Conservation (phyloP, 1,140 invertebrate species). For the Schlechtendalia chinensis region DNA sequence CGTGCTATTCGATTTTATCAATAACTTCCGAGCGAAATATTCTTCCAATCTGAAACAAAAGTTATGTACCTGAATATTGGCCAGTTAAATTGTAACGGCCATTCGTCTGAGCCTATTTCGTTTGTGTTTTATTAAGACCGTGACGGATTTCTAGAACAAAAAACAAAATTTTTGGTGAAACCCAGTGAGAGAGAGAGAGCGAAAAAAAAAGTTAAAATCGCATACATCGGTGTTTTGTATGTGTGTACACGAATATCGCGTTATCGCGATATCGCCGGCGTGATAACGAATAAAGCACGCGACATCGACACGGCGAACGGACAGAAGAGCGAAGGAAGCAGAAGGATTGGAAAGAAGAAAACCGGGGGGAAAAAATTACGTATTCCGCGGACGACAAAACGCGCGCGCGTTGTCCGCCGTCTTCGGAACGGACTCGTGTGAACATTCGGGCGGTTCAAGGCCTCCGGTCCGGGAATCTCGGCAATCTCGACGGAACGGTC, state of each 20-base stretch:
- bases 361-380: conserved; percentile 39
- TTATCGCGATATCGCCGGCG: conserved; percentile 7
- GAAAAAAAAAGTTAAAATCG: conserved; percentile 6
- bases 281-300: background rate
- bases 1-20: too few species aligned
- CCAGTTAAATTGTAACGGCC: too few species aligned
- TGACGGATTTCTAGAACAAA: background rate
- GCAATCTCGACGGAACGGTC: conserved; percentile 33
- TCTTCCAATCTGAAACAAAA: too few species aligned
- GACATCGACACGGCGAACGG: too few species aligned
- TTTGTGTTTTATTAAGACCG: too few species aligned
- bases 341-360: too few species aligned
- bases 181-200: too few species aligned
- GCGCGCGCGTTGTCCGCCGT: conserved; percentile 30
- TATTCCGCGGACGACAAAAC: conserved; percentile 37
- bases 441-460: conserved; percentile 48
- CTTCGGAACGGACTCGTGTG: conserved; percentile 32
- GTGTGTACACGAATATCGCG: conserved; percentile 19
- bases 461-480: conserved; percentile 28
- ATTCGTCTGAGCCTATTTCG: too few species aligned
- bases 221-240: background rate
- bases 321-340: too few species aligned
- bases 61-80: too few species aligned
- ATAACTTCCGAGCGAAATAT: too few species aligned
- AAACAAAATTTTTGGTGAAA: too few species aligned